Evolutionary conservation across 2,113 vertebrate species (phyloP), one percentile per base, ranked within the genome.

Genomic region (Catharus bicknelli): DNA sequence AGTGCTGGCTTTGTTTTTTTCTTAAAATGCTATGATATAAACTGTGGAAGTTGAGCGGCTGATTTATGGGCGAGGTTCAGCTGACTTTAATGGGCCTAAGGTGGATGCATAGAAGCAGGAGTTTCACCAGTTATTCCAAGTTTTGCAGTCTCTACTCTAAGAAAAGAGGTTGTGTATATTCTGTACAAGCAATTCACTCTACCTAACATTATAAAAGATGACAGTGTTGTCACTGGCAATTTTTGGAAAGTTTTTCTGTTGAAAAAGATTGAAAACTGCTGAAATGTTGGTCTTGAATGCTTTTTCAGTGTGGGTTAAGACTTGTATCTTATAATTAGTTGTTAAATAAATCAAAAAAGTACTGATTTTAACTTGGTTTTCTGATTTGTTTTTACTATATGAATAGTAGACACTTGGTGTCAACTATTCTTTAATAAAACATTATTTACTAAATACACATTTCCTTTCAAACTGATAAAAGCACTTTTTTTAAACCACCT

Each of bases 21-120:
- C 43, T 94, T 90, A 45, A 93, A 96, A 92, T 53, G 36, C 42
- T 45, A 0, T 75, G 62, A 17, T 91, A 86, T 95, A 87, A 92
- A 94, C 84, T 69, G 50, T 59, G 59, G 62, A 82, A 73, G 16
- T 69, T 93, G 63, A 95, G 74, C 67, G 38, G 75, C 90, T 47
- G 75, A 93, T 89, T 89, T 94, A 91, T 5, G 27, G 36, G 45
- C 0, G 0, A 80, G 54, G 30, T 76, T 87, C 81, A 82, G 32
- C 82, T 92, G 64, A 47, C 64, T 63, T 84, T 94, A 89, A 80
- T 51, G 42, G 25, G 16, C 16, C 30, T 50, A 34, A 72, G 68
- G 7, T 68, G 22, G 62, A 50, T 53, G 16, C 18, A 78, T 16
- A 5, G 47, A 38, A 75, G 63, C 58, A 45, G 47, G 23, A 83